Evolutionary conservation across 1,140 invertebrate genomes (phyloP), one percentile per base, ranked within the genome.

Genomic region (Cydia strobilella): DNA sequence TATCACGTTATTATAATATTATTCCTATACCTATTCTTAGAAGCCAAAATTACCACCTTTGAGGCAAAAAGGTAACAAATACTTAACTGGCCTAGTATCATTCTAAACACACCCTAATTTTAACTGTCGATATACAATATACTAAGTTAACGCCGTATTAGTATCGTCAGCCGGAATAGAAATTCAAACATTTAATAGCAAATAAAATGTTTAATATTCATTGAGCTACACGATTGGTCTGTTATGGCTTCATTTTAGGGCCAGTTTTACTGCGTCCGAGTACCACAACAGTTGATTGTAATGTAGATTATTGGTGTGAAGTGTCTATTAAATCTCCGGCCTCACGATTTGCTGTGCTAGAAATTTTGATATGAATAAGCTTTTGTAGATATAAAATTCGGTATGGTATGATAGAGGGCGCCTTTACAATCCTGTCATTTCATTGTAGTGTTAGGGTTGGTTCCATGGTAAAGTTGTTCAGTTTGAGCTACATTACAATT

Each of bases 131-230:
- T 69, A 18, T 42, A 69, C 65, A 69, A 69, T 69, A 69, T 42
- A 39, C 31, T 69, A n/a, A n/a, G n/a, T n/a, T n/a, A 69, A 42
- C 31, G 18, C 31, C 65, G 65, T 35, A n/a, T n/a, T n/a, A 66
- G 15, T 66, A 69, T 69, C 65, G 65, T 69, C 65, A 69, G 65
- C 45, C 45, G 39, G 72, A 54, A 73, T 73, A 31, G 72, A 51
- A 73, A 73, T 42, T 74, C 66, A 48, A 72, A 25, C 69, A 74
- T 78, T 73, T 76, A 73, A 74, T 72, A 74, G 35, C 59, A 51
- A 77, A 72, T 73, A 74, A 74, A 72, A 83, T 83, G 78, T 83
- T 81, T 83, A n/a, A n/a, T n/a, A 83, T 83, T 83, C 81, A 83
- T 81, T 66, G 31, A 69, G 51, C 73, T 73, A 79, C 75, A 79